These are phyloP conservation scores for Zosterops japonicus DNA, from an alignment of 2,113 vertebrate species.

Conservation along the genomic window DNA sequence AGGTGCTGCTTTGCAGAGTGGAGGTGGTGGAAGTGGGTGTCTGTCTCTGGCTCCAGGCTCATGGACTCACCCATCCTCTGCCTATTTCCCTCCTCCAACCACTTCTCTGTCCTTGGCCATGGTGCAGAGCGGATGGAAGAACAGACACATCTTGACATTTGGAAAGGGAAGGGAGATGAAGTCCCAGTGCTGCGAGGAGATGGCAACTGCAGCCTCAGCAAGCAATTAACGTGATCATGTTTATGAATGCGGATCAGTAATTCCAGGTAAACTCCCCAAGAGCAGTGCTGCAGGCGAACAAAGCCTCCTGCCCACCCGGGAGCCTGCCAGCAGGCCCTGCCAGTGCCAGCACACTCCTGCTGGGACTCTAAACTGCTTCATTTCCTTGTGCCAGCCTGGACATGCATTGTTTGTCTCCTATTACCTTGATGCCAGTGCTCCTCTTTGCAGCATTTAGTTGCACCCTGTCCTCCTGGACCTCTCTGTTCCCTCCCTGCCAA, in stretches of 20 bases:
- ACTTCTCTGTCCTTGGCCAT: fast-evolving
- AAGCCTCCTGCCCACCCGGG: constrained; percentile 11
- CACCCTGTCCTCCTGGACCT: neutral
- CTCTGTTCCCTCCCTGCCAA: neutral
- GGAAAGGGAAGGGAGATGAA: constrained; percentile 35
- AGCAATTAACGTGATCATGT: constrained; percentile 67
- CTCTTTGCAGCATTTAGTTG: neutral
- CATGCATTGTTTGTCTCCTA: neutral
- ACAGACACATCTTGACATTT: constrained; percentile 8
- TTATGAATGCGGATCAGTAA: constrained; percentile 67
- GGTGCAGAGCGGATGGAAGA: neutral
- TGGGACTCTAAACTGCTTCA: constrained; percentile 53
- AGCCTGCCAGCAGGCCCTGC: neutral
- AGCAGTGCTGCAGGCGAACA: neutral
- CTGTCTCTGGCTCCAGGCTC: neutral
- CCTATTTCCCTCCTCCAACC: neutral
- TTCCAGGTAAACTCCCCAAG: constrained; percentile 63
- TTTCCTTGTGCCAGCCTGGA: constrained; percentile 2
- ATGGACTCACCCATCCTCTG: neutral
- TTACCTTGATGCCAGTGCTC: neutral
- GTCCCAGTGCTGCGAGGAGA: constrained; percentile 28
- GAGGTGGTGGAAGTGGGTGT: neutral
- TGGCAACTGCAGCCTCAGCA: neutral
- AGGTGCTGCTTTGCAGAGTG: fast-evolving
- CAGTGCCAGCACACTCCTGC: constrained; percentile 41